Conservation (phyloP, 1,140 invertebrate genomes). For the Listronotus oregonensis region DNA sequence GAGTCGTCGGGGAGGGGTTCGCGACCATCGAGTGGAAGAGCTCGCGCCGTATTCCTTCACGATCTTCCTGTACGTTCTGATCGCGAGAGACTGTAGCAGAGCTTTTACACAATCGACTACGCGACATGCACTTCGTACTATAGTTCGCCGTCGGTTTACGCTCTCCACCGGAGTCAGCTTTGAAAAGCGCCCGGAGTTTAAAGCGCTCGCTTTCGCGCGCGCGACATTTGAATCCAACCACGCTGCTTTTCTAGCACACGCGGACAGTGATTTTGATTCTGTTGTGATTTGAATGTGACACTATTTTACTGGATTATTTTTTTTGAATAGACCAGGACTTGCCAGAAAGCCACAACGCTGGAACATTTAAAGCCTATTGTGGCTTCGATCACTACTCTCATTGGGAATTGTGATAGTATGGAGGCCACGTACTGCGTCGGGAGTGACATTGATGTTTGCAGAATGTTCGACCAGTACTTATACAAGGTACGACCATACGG, state of each 20-base stretch:
- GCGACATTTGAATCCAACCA: conserved; percentile 11
- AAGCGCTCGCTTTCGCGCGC: conserved; percentile 23
- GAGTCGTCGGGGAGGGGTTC: conserved; percentile 29
- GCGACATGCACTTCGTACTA: conserved; percentile 22
- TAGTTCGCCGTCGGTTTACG: conserved; percentile 16
- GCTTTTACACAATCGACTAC: conserved; percentile 9
- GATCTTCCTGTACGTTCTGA: conserved; percentile 34
- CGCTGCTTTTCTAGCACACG: conserved; percentile 9
- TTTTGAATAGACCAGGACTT: conserved; percentile 33
- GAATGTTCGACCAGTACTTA: conserved; percentile 71
- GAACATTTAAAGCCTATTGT: conserved; percentile 58
- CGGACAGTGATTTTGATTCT: conserved; percentile 13
- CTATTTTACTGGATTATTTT: conserved; percentile 22
- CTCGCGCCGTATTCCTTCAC: conserved; percentile 37
- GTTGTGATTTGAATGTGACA: conserved; percentile 16
- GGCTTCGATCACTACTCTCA: conserved; percentile 57
- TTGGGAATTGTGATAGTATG: conserved; percentile 60
- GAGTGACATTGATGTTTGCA: conserved; percentile 67
- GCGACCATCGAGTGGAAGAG: conserved; percentile 25
- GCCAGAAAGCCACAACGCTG: conserved; percentile 50
- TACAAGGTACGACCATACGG: conserved; percentile 63
- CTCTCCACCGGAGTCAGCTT: conserved; percentile 5
- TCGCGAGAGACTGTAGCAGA: conserved; percentile 28
- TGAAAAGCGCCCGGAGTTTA: conserved; percentile 39
- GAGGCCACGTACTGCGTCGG: conserved; percentile 68